phyloP scores from a whole-genome alignment of 2,113 vertebrate species.

The Gobio gobio region DNA sequence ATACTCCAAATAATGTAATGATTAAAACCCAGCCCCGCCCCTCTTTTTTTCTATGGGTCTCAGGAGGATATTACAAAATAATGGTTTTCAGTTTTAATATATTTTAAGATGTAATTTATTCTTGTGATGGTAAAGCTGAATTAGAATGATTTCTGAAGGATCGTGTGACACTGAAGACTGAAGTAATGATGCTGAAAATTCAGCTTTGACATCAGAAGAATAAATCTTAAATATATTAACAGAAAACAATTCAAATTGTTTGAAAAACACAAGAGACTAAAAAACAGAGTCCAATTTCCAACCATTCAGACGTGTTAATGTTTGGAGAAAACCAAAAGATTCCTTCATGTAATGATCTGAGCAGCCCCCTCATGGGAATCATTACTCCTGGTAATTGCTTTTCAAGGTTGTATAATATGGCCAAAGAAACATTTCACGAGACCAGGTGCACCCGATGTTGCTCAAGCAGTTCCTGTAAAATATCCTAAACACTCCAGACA shows the following conservation, averaged over 20 bases:
- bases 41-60: too few species aligned
- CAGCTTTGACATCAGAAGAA: too few species aligned
- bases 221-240: neutral
- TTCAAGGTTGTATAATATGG: constrained; percentile 8
- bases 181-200: too few species aligned
- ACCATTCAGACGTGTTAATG: neutral
- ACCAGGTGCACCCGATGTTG: neutral
- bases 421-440: constrained; percentile 20
- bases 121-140: neutral
- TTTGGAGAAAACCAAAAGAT: neutral
- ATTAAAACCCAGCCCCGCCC: too few species aligned
- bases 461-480: neutral
- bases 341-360: neutral
- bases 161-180: too few species aligned
- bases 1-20: too few species aligned
- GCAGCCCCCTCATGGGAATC: neutral
- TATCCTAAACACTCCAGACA: neutral
- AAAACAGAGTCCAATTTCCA: neutral
- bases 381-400: constrained; percentile 29
- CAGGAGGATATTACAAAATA: too few species aligned
- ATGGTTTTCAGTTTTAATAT: neutral
- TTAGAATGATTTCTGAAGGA: too few species aligned
- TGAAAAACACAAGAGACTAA: neutral
- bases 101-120: neutral
- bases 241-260: neutral